Evolutionary conservation across 1,140 invertebrate species (phyloP).

Genomic region (Arctopsyche grandis): DNA sequence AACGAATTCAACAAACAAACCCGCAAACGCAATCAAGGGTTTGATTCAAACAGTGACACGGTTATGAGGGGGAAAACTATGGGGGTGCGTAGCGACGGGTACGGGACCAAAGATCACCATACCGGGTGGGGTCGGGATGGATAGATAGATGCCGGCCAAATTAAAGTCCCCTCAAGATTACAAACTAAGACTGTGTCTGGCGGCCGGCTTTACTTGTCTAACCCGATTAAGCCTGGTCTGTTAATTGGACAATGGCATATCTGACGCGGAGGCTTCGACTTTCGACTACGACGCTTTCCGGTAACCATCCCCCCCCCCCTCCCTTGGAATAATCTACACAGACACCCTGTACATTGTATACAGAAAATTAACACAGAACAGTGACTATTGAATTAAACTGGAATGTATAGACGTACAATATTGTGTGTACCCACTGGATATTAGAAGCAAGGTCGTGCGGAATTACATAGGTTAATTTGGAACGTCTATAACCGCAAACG

Average conservation of each 20-base stretch:
- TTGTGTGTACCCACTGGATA: no score
- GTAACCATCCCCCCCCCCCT: background rate
- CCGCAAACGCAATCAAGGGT: conserved; percentile 11
- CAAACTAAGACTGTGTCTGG: conserved; percentile 49
- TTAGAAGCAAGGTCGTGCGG: no score
- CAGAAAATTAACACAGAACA: background rate
- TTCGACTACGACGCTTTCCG: conserved; percentile 1
- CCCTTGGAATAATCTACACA: background rate
- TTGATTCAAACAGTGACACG: background rate
- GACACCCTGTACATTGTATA: background rate
- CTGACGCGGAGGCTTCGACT: conserved; percentile 33
- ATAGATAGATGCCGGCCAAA: conserved; percentile 33
- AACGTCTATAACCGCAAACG: no score
- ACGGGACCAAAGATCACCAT: conserved; percentile 20
- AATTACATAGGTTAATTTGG: no score
- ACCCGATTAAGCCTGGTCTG: conserved; percentile 47
- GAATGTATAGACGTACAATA: no score
- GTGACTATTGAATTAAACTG: no score
- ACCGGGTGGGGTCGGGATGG: background rate
- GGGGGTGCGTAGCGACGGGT: conserved; percentile 4
- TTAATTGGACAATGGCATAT: conserved; percentile 49
- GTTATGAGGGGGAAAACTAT: conserved; percentile 4
- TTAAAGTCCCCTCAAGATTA: conserved; percentile 47
- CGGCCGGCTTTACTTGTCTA: conserved; percentile 47
- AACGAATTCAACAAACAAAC: no score